These are phyloP conservation scores for Chinchilla lanigera DNA, from an alignment of 2,113 vertebrate species.

Conservation along the genomic window DNA sequence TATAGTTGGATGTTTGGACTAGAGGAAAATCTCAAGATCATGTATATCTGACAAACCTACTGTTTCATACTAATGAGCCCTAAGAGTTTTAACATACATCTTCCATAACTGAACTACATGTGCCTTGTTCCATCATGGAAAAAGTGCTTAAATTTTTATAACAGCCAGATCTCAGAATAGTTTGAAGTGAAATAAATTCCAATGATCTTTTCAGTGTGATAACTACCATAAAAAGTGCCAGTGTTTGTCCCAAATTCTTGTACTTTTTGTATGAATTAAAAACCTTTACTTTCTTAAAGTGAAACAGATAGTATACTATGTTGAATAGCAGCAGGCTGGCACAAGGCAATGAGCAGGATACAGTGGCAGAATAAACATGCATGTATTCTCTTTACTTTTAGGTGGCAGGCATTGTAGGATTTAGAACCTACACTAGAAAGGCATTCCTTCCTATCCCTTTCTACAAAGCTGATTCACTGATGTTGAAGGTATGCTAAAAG, in stretches of 20 bases:
- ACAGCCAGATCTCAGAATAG: background rate
- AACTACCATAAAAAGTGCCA: background rate
- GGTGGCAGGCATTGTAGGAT: background rate
- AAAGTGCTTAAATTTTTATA: background rate
- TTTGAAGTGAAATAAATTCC: conserved; percentile 31
- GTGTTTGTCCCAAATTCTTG: background rate
- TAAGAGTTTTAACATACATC: conserved; percentile 24
- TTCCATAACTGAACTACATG: background rate
- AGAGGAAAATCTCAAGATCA: conserved; percentile 34
- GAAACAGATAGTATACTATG: background rate
- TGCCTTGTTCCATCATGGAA: background rate
- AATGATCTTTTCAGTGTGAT: background rate
- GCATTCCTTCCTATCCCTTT: background rate
- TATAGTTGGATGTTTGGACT: rapidly evolving
- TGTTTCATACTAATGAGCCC: conserved; percentile 50
- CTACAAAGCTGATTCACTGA: conserved; percentile 14
- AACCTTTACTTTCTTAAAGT: background rate
- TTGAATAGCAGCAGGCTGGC: background rate
- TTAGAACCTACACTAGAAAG: conserved; percentile 27
- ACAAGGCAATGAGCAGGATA: background rate
- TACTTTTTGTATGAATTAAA: conserved; percentile 48
- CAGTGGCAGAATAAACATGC: background rate
- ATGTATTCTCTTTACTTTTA: background rate
- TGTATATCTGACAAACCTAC: background rate
- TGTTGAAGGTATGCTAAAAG: conserved; percentile 11